phyloP scores from a whole-genome alignment of 1,140 invertebrate species.

The Mactra quadrangularis region DNA sequence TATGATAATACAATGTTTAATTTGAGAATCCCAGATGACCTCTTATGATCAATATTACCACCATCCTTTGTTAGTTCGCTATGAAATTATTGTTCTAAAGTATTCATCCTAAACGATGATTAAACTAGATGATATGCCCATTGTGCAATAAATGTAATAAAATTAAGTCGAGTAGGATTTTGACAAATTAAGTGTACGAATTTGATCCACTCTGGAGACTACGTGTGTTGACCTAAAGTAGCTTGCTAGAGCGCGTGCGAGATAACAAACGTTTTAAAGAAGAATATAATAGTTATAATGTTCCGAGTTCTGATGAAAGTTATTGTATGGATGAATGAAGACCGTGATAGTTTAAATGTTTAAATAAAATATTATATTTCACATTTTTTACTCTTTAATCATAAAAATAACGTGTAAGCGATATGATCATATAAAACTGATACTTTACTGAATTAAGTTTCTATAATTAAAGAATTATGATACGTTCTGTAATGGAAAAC shows the following conservation, averaged over 20 bases:
- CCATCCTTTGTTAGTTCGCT: constrained; percentile 29
- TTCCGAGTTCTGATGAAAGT: constrained; percentile 12
- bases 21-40: constrained; percentile 51
- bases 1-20: constrained; percentile 36
- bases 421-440: too few relatives aligned
- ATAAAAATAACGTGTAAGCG: not conserved
- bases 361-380: not conserved
- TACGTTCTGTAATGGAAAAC: too few relatives aligned
- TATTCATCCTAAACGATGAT: constrained; percentile 14
- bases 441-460: too few relatives aligned
- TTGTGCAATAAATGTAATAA: constrained; percentile 53
- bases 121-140: constrained; percentile 52
- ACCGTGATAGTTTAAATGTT: too few relatives aligned
- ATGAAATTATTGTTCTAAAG: constrained; percentile 46
- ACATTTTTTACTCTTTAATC: not conserved
- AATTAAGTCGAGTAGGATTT: constrained; percentile 47
- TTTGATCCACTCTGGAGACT: constrained; percentile 5
- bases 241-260: not conserved
- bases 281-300: not conserved
- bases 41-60: not conserved
- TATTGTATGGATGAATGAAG: not conserved
- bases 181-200: constrained; percentile 54
- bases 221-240: constrained; percentile 16
- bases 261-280: not conserved
- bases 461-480: too few relatives aligned